These are phyloP conservation scores for Vesta saturnalis DNA, from an alignment of 2,888 invertebrate genomes.

Conservation along the genomic window DNA sequence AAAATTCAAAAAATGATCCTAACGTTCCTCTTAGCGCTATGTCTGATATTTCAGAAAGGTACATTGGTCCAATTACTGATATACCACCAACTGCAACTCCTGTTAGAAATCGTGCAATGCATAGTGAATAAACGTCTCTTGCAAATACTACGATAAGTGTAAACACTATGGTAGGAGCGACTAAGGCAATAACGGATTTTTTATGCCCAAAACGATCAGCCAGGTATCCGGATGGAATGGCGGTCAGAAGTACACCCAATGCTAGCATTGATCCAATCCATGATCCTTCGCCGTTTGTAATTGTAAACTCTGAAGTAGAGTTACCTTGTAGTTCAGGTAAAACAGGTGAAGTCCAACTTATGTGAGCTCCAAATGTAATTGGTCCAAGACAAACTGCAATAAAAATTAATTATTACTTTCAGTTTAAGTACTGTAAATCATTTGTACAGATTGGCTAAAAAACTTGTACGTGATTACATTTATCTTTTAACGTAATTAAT, in stretches of 20 bases:
- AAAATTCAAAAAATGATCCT: slow-evolving; percentile 83
- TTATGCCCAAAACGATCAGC: slow-evolving; percentile 75
- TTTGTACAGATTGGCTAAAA: no score
- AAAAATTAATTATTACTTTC: not conserved
- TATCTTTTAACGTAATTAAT: no score
- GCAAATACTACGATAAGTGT: slow-evolving; percentile 65
- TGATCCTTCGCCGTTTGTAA: slow-evolving; percentile 62
- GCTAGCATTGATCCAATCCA: slow-evolving; percentile 76
- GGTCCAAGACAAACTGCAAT: slow-evolving; percentile 74
- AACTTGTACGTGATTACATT: no score
- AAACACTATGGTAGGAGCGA: slow-evolving; percentile 72
- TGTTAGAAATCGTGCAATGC: slow-evolving; percentile 72
- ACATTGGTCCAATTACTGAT: slow-evolving; percentile 83
- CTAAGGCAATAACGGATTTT: slow-evolving; percentile 70
- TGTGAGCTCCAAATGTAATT: slow-evolving; percentile 73
- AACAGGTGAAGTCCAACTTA: slow-evolving; percentile 84
- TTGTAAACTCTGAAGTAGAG: slow-evolving; percentile 46
- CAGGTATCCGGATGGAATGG: slow-evolving; percentile 74
- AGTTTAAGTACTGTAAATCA: not conserved
- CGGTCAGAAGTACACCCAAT: slow-evolving; percentile 77
- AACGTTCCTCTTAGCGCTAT: slow-evolving; percentile 79
- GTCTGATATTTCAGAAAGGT: slow-evolving; percentile 85
- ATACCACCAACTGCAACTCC: slow-evolving; percentile 75
- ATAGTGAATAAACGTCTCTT: slow-evolving; percentile 14
- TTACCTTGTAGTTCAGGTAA: slow-evolving; percentile 66